These are phyloP conservation scores for Chelonia mydas DNA, from an alignment of 2,797 vertebrate species.

Conservation along the genomic window DNA sequence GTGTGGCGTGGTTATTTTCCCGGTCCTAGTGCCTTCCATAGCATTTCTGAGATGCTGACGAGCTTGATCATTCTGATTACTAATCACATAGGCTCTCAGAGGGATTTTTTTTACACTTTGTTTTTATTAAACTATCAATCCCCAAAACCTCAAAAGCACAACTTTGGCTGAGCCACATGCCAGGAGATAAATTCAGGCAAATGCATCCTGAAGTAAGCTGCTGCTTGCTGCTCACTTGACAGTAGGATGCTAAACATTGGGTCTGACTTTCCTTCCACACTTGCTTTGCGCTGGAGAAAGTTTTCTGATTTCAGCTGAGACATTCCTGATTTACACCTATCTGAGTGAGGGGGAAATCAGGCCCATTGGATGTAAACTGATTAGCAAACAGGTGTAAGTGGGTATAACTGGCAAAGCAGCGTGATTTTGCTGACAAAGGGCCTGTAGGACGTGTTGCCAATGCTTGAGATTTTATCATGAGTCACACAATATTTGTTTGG, in stretches of 20 bases:
- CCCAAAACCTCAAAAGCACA: background rate
- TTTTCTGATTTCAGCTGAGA: background rate
- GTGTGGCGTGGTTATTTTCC: slow-evolving; percentile 31
- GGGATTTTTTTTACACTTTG: slow-evolving; percentile 21
- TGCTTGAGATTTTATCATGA: background rate
- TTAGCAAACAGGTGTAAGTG: background rate
- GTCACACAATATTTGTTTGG: background rate
- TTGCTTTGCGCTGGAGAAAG: background rate
- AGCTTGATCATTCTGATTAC: background rate
- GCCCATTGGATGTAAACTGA: background rate
- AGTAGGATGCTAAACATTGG: background rate
- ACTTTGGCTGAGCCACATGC: background rate
- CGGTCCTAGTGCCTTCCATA: slow-evolving; percentile 62
- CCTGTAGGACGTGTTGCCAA: background rate
- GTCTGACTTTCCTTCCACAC: background rate
- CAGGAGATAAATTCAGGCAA: background rate
- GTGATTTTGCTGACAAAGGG: background rate
- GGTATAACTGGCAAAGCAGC: background rate
- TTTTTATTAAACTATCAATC: slow-evolving; percentile 23
- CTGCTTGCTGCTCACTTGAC: background rate
- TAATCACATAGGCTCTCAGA: slow-evolving; percentile 7
- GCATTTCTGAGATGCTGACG: background rate
- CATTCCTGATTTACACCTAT: background rate
- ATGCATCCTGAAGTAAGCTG: background rate
- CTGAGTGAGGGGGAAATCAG: background rate